Percentiles rank a stretch among this genome's conserved stretches.
Evolutionary conservation across 2,888 invertebrate genomes (phyloP).

Genomic region (Philonicus albiceps): DNA sequence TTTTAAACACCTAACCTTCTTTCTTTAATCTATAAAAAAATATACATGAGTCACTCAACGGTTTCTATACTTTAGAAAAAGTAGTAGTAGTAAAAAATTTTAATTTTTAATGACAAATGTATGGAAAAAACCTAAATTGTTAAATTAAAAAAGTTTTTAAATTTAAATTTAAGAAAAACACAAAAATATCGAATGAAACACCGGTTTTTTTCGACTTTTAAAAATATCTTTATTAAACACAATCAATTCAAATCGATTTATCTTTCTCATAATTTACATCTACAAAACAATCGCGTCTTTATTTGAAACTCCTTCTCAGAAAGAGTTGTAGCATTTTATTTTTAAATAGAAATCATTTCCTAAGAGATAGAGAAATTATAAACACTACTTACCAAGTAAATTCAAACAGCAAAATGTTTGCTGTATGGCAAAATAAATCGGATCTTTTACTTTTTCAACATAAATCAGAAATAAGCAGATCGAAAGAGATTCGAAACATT

Average conservation of each 20-base stretch:
- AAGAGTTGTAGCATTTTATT: slow-evolving; percentile 10
- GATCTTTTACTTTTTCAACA: neutral
- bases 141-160: neutral
- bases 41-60: too few relatives aligned
- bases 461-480: neutral
- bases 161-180: too few relatives aligned
- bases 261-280: slow-evolving; percentile 17
- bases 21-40: too few relatives aligned
- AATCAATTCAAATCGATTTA: slow-evolving; percentile 16
- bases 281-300: slow-evolving; percentile 17
- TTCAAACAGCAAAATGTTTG: neutral
- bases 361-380: neutral
- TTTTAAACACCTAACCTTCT: too few relatives aligned
- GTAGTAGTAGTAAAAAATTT: too few relatives aligned
- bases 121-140: too few relatives aligned
- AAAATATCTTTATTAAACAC: slow-evolving; percentile 37
- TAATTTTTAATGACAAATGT: too few relatives aligned
- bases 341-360: slow-evolving; percentile 26
- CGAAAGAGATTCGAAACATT: neutral
- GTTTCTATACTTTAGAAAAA: too few relatives aligned
- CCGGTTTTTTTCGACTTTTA: neutral
- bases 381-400: slow-evolving; percentile 32
- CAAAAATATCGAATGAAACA: neutral
- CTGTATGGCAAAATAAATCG: slow-evolving; percentile 17
- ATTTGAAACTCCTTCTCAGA: slow-evolving; percentile 25